Conservation (phyloP, 2,888 invertebrate genomes). For the Tortrix viridana region DNA sequence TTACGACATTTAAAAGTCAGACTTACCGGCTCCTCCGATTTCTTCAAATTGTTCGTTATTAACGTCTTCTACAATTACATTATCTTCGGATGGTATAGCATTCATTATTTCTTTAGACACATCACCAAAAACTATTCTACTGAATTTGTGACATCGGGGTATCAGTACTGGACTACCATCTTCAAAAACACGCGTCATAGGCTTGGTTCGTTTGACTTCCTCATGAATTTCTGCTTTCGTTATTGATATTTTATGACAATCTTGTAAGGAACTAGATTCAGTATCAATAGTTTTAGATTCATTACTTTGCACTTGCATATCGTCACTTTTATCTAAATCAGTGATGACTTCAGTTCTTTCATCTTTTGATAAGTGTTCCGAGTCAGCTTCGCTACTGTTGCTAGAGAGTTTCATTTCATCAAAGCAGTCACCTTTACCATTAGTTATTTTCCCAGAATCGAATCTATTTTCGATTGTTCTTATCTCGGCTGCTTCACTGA, state of each 20-base stretch:
- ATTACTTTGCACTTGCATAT: neutral
- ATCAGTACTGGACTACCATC: conserved; percentile 22
- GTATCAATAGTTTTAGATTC: neutral
- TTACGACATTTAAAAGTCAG: no score
- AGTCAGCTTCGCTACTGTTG: no score
- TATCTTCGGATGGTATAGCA: neutral
- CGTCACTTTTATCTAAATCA: neutral
- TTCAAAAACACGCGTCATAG: neutral
- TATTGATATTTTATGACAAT: conserved; percentile 12
- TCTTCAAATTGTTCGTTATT: neutral
- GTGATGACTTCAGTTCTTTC: no score
- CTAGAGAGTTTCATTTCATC: no score
- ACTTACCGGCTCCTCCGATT: neutral
- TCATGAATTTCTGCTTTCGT: conserved; percentile 18
- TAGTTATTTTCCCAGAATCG: neutral
- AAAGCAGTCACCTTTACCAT: no score
- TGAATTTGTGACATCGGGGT: conserved; percentile 1
- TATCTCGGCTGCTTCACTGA: neutral
- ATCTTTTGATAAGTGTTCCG: no score
- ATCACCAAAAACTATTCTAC: conserved; percentile 7
- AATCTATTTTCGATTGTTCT: neutral
- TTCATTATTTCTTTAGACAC: neutral
- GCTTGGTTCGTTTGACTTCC: neutral
- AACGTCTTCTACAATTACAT: neutral
- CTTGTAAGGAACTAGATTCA: conserved; percentile 7